Base-by-base conservation (phyloP, 92 coral and sea anemone species). In the Heteractis magnifica region DNA sequence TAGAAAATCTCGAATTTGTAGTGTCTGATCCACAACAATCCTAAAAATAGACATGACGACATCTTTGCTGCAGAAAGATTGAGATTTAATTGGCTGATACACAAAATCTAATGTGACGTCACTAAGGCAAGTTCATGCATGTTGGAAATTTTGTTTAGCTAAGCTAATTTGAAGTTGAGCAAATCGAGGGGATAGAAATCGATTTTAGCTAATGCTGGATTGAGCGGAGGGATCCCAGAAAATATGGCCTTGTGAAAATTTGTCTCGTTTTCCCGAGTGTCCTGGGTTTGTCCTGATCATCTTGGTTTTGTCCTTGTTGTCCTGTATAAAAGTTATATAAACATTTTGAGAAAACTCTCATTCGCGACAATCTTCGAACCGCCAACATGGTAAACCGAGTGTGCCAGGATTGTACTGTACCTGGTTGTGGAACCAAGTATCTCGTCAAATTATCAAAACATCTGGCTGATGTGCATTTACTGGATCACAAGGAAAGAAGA, bases 331-430 rank as follows among this genome's bases (percentile, higher is more conserved):
- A 52, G 52, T 44, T 75, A 75, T 26, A 26, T 26, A 16, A 75
- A 75, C 49, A 16, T 7, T 75, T 49, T 12, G 49, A 52, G 52
- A 75, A 75, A 16, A 4, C 52, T 75, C 6, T 75, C 56, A 26
- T 23, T 75, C 44, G 8, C 56, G 68, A 18, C n/a, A 51, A 52
- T 56, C 65, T 20, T 19, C 82, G 71, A 78, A 55, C 82, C 49
- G 71, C n/a, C 65, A 78, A 78, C 82, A 78, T 20, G 72, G 71
- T 20, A 16, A 80, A 72, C 6, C 85, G 81, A 65, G 89, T 80
- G 79, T 86, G 89, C 70, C 85, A 85, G n/a, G 81, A 86, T 79
- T 80, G 89, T 51, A 81, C 85, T 70, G 72, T 80, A 53, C 81
- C 89, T 21, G 71, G 41, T 14, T 86, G 89, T 64, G 89, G 89